phyloP scores from a whole-genome alignment of 1,140 invertebrate genomes.

The Paramacrobiotus metropolitanus region DNA sequence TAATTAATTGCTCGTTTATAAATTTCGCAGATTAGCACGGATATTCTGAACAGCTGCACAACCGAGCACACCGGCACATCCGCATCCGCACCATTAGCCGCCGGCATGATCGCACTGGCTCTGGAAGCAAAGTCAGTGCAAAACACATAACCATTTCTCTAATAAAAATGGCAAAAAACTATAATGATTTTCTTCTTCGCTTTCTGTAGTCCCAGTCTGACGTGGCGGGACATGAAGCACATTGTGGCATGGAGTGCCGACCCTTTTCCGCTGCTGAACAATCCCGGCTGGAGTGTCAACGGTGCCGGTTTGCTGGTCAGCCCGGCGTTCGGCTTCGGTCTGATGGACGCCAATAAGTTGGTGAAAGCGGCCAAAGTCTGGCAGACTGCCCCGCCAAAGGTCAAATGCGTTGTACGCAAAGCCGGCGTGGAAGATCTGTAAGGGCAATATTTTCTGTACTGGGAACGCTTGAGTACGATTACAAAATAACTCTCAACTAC shows the following conservation, averaged over 20 bases:
- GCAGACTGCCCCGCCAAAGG: constrained; percentile 78
- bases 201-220: constrained; percentile 40
- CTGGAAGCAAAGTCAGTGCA: constrained; percentile 50
- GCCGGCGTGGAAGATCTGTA: too few species aligned
- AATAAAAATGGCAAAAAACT: not conserved
- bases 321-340: constrained; percentile 87
- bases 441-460: too few species aligned
- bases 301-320: not conserved
- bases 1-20: too few species aligned
- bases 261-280: not conserved
- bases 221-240: constrained; percentile 76
- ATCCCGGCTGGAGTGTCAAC: not conserved
- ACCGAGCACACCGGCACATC: constrained; percentile 55
- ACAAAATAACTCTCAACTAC: not conserved
- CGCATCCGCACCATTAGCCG: constrained; percentile 57
- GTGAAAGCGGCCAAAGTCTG: constrained; percentile 71
- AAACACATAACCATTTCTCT: too few species aligned
- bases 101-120: constrained; percentile 54
- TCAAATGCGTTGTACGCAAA: constrained; percentile 41
- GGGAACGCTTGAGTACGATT: not conserved
- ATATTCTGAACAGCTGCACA: constrained; percentile 41
- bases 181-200: not conserved
- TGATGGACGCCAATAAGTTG: constrained; percentile 89
- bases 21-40: constrained; percentile 48
- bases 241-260: constrained; percentile 52